phyloP scores from a whole-genome alignment of 2,113 vertebrate genomes.

The Phocoena sinus region DNA sequence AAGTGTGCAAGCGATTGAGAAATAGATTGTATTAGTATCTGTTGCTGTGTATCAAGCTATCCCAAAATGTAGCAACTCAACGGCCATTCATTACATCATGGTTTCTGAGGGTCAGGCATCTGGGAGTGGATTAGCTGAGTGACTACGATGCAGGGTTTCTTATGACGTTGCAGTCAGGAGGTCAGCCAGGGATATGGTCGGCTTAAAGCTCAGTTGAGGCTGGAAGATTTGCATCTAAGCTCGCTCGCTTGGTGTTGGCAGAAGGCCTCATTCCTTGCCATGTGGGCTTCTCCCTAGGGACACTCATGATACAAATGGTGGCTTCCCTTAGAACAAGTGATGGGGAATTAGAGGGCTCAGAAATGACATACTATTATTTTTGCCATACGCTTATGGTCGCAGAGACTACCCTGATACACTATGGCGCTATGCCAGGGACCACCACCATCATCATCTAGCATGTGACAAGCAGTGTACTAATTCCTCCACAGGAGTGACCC shows the following conservation, averaged over 20 bases:
- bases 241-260: no score
- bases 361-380: background rate
- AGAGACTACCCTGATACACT: background rate
- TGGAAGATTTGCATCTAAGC: background rate
- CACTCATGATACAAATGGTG: background rate
- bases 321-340: background rate
- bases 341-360: background rate
- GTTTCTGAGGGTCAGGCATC: background rate
- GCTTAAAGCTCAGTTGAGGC: accelerated
- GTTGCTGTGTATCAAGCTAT: background rate
- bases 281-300: background rate
- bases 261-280: background rate
- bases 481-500: background rate
- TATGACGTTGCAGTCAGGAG: background rate
- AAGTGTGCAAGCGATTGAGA: background rate
- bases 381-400: background rate
- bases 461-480: no score
- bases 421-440: accelerated
- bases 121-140: background rate
- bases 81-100: no score
- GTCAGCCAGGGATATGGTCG: background rate
- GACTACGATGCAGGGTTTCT: background rate
- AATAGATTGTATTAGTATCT: background rate
- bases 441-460: background rate
- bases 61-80: background rate